Evolutionary conservation across 2,888 invertebrate genomes (phyloP).

Genomic region (Lagria hirta): DNA sequence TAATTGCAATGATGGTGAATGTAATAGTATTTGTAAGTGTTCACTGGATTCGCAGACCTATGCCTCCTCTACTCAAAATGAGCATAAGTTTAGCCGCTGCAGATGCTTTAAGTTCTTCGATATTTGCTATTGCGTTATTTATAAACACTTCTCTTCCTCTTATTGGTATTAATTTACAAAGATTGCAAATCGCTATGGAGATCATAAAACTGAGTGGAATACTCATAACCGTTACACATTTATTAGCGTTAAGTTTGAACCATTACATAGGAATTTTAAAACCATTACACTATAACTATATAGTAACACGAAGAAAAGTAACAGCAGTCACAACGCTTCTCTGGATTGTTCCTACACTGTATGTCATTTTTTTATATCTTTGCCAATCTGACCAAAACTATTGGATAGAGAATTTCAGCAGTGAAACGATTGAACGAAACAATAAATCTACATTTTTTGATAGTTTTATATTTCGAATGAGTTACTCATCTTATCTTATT

Average conservation of each 20-base stretch:
- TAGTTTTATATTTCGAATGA: conserved; percentile 54
- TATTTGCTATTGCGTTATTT: conserved; percentile 58
- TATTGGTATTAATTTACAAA: conserved; percentile 22
- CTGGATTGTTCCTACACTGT: conserved; percentile 60
- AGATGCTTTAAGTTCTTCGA: conserved; percentile 58
- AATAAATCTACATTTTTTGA: conserved; percentile 49
- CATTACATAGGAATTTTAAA: conserved; percentile 65
- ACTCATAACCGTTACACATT: conserved; percentile 64
- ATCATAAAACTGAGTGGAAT: conserved; percentile 60
- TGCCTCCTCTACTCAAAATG: conserved; percentile 62
- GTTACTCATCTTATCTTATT: conserved; percentile 59
- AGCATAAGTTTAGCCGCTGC: conserved; percentile 62
- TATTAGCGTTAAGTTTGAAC: conserved; percentile 64
- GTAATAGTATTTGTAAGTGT: conserved; percentile 58
- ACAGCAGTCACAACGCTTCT: conserved; percentile 56
- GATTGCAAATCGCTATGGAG: conserved; percentile 46
- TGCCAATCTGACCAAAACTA: conserved; percentile 56
- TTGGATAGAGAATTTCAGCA: conserved; percentile 39
- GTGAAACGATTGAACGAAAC: conserved; percentile 28
- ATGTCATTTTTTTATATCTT: conserved; percentile 58
- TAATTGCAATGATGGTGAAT: conserved; percentile 59
- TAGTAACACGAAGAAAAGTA: conserved; percentile 59
- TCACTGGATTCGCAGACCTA: conserved; percentile 59
- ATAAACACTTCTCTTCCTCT: conserved; percentile 50
- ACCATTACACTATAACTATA: conserved; percentile 65